Conservation (phyloP, 2,797 vertebrate species). For the Pachyuromys duprasi region DNA sequence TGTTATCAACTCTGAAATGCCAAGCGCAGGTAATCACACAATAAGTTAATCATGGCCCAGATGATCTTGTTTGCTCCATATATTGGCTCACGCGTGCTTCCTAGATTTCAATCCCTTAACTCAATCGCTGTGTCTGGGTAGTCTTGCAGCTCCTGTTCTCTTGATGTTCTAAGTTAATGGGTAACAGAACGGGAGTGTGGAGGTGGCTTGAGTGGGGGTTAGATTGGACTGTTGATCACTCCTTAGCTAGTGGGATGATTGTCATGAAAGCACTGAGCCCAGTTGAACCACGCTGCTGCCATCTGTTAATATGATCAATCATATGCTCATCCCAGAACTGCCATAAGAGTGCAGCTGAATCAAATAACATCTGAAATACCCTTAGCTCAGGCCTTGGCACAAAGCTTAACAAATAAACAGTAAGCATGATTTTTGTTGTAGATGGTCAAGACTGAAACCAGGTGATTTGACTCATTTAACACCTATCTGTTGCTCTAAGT, state of each 20-base stretch:
- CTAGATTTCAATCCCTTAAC: neutral
- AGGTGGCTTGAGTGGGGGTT: neutral
- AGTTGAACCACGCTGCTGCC: neutral
- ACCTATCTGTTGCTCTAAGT: neutral
- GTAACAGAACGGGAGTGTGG: no score
- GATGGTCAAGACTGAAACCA: conserved; percentile 15
- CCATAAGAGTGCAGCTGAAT: neutral
- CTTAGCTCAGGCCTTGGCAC: neutral
- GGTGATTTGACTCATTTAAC: neutral
- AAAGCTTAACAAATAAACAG: neutral
- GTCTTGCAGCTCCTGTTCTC: neutral
- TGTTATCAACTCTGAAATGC: conserved; percentile 27
- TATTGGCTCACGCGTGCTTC: neutral
- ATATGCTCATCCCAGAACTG: neutral
- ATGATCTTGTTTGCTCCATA: neutral
- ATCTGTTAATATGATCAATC: neutral
- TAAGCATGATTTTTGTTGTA: conserved; percentile 1
- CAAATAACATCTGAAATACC: neutral
- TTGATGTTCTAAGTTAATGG: neutral
- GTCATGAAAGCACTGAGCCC: neutral
- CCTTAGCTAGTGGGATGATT: neutral
- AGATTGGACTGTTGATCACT: neutral
- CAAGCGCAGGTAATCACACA: conserved; percentile 18
- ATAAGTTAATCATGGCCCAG: neutral
- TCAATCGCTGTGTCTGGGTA: neutral